A percentile compares a stretch with the other conserved stretches of the same genome.
Evolutionary conservation across 2,888 invertebrate genomes (phyloP).

Genomic region (Neria commutata): DNA sequence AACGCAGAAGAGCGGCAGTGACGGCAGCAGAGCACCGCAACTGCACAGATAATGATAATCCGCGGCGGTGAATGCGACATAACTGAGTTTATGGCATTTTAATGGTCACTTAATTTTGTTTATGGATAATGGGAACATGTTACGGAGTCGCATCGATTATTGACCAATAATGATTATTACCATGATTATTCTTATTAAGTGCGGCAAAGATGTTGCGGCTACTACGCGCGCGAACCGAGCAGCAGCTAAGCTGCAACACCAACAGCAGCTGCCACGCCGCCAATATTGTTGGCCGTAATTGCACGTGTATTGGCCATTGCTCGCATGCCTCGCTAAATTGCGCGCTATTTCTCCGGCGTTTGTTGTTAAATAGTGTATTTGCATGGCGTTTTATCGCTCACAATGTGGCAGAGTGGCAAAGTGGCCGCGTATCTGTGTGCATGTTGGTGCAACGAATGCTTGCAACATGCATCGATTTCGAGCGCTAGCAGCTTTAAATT

Average conservation of each 20-base stretch:
- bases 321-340: slow-evolving; percentile 4
- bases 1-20: neutral
- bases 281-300: neutral
- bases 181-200: slow-evolving; percentile 43
- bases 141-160: slow-evolving; percentile 49
- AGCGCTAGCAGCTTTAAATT: too few relatives aligned
- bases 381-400: too few relatives aligned
- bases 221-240: too few relatives aligned
- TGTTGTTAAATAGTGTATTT: slow-evolving; percentile 4
- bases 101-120: slow-evolving; percentile 63
- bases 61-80: slow-evolving; percentile 39
- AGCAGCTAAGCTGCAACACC: too few relatives aligned
- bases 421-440: neutral
- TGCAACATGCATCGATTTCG: neutral
- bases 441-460: neutral
- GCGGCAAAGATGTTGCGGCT: slow-evolving; percentile 11
- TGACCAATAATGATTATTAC: slow-evolving; percentile 49
- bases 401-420: neutral
- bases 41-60: neutral
- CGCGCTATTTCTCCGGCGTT: slow-evolving; percentile 8
- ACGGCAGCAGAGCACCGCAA: neutral
- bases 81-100: slow-evolving; percentile 62
- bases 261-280: neutral
- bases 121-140: slow-evolving; percentile 59
- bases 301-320: too few relatives aligned